Conservation (phyloP, 2,113 vertebrate genomes). For the Ginglymostoma cirratum region DNA sequence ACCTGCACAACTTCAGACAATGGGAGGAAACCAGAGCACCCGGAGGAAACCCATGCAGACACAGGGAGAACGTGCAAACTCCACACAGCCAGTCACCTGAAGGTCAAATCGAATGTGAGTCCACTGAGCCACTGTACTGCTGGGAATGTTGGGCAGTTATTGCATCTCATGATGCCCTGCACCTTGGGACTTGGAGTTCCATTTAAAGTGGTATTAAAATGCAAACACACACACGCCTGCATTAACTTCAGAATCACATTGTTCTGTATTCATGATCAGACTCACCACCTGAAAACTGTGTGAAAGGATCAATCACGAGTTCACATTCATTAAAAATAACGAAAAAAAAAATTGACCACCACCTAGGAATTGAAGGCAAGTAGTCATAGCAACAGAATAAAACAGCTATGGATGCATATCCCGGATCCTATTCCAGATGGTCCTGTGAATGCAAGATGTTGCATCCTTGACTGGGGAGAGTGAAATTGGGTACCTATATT, state of each 20-base stretch:
- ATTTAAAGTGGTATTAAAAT: not conserved
- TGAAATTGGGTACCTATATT: not conserved
- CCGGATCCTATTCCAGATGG: not conserved
- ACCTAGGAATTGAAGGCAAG: not conserved
- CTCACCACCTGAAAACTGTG: no score
- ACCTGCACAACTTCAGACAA: no score
- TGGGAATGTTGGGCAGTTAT: not conserved
- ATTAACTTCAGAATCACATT: not conserved
- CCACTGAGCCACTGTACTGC: no score
- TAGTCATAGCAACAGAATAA: not conserved
- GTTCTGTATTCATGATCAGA: not conserved
- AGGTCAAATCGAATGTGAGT: no score
- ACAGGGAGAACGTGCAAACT: no score
- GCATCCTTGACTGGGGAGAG: not conserved
- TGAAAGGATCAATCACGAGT: not conserved
- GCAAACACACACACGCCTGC: not conserved
- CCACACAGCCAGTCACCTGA: no score
- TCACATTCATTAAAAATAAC: not conserved
- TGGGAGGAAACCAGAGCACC: no score
- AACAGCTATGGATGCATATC: not conserved
- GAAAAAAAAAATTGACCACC: not conserved
- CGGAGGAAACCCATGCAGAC: no score
- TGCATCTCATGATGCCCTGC: not conserved
- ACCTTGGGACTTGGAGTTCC: not conserved
- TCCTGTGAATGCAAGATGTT: not conserved